Conservation (phyloP, 2,797 vertebrate genomes). For the Malacoraja senta region DNA sequence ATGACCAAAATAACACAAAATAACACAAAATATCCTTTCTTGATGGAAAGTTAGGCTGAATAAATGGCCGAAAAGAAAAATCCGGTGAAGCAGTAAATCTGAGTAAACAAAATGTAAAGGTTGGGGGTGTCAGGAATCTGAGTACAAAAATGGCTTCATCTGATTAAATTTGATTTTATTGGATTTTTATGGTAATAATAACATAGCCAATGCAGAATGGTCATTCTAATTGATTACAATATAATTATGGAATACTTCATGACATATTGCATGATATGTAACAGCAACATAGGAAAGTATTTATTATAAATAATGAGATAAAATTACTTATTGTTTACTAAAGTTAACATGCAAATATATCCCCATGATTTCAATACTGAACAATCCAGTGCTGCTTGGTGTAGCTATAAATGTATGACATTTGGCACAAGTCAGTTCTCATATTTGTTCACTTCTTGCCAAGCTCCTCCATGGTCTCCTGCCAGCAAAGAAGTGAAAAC, state of each 20-base stretch:
- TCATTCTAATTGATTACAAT: background rate
- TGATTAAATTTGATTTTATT: background rate
- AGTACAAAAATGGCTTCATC: background rate
- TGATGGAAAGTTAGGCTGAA: background rate
- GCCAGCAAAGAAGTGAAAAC: background rate
- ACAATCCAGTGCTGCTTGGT: background rate
- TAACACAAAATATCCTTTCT: background rate
- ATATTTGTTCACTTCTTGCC: slow-evolving; percentile 19
- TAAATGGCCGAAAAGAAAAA: background rate
- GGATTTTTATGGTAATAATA: background rate
- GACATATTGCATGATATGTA: background rate
- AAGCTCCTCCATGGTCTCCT: background rate
- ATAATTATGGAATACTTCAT: background rate
- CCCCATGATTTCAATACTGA: background rate
- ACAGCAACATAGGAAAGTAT: background rate
- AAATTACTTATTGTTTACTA: background rate
- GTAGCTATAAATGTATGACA: background rate
- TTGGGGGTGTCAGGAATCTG: background rate
- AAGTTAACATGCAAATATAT: background rate
- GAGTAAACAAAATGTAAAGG: background rate
- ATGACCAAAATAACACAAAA: background rate
- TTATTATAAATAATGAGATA: background rate
- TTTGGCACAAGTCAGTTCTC: background rate
- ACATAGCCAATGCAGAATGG: background rate
- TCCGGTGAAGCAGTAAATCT: background rate